A percentile compares a stretch with the other conserved stretches of the same genome.
Evolutionary conservation across 2,113 vertebrate species (phyloP).

Genomic region (Ictalurus furcatus): DNA sequence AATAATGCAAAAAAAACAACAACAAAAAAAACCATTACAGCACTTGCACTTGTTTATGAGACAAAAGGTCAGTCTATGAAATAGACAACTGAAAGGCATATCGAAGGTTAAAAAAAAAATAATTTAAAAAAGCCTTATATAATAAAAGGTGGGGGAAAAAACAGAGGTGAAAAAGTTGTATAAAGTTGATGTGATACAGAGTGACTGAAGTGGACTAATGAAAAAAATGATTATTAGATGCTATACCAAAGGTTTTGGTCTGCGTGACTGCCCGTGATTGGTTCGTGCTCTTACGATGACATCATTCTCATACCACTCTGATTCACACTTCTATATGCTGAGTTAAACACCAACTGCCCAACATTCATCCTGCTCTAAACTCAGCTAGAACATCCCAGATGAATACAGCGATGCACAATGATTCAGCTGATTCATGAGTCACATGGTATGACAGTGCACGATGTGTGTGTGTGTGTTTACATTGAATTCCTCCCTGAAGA

Average conservation of each 20-base stretch:
- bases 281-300: neutral
- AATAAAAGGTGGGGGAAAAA: neutral
- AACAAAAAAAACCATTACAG: neutral
- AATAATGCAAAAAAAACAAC: neutral
- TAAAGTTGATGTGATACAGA: neutral
- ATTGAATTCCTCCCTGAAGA: conserved; percentile 97
- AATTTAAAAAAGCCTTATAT: neutral
- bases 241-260: neutral
- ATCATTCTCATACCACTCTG: neutral
- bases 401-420: neutral
- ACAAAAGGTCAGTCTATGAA: neutral
- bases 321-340: neutral
- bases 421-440: neutral
- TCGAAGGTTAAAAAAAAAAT: neutral
- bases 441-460: neutral
- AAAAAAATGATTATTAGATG: neutral
- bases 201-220: neutral
- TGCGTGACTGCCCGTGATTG: neutral
- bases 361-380: neutral
- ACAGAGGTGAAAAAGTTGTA: neutral
- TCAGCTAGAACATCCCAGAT: neutral
- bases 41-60: neutral
- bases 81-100: neutral
- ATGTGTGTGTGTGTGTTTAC: conserved; percentile 66
- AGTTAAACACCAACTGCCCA: neutral